A percentile compares a stretch with the other conserved stretches of the same genome.
Conservation (phyloP, 2,888 invertebrate genomes). For the Ypsolopha scabrella region DNA sequence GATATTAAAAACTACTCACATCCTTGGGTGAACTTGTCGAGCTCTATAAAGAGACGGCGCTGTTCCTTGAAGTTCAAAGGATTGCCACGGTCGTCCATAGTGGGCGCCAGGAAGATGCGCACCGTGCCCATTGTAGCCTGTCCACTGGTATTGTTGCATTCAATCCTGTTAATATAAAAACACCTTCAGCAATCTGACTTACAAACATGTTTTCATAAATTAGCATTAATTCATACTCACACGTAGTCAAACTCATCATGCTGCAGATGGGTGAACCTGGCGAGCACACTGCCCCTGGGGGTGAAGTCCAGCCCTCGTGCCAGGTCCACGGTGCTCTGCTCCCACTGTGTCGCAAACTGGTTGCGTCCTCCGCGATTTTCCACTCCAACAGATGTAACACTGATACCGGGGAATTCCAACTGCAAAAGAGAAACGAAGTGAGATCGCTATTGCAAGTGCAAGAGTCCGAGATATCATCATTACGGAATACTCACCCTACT, state of each 20-base stretch:
- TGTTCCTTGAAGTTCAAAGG: slow-evolving; percentile 72
- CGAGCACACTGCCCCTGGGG: slow-evolving; percentile 79
- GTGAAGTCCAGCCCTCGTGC: slow-evolving; percentile 86
- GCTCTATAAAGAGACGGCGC: slow-evolving; percentile 75
- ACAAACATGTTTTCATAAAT: not conserved
- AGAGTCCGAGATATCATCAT: not conserved
- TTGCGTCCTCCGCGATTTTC: slow-evolving; percentile 66
- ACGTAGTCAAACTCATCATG: slow-evolving; percentile 74
- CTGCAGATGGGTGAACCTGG: slow-evolving; percentile 78
- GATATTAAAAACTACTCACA: slow-evolving; percentile 50
- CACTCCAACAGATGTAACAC: slow-evolving; percentile 69
- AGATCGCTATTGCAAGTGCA: not conserved
- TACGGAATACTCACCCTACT: slow-evolving; percentile 56
- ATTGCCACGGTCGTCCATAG: slow-evolving; percentile 71
- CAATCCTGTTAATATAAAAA: slow-evolving; percentile 41
- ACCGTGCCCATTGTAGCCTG: slow-evolving; percentile 70
- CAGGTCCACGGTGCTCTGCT: slow-evolving; percentile 81
- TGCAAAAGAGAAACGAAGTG: slow-evolving; percentile 21
- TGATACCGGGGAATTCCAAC: slow-evolving; percentile 73
- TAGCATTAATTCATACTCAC: slow-evolving; percentile 38
- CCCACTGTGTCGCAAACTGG: slow-evolving; percentile 79
- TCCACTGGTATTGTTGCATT: slow-evolving; percentile 68
- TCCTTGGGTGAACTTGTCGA: slow-evolving; percentile 76
- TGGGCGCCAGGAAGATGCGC: slow-evolving; percentile 78
- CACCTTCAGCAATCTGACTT: not conserved